These are phyloP conservation scores for Tauraco erythrolophus DNA, from an alignment of 2,113 vertebrate genomes.

Conservation along the genomic window DNA sequence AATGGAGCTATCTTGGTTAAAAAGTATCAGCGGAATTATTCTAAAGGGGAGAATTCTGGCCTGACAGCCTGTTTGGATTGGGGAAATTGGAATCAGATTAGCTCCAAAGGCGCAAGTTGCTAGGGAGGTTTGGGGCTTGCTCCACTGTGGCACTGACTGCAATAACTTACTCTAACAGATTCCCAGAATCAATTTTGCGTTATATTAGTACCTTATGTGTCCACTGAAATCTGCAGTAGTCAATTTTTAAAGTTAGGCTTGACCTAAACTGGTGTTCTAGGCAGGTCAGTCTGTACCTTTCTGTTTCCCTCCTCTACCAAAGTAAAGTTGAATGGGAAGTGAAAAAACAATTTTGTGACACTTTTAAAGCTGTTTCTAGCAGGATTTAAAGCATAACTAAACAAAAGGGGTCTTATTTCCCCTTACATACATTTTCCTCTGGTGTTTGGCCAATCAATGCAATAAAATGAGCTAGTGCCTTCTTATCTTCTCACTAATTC, in stretches of 20 bases:
- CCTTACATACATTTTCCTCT: background rate
- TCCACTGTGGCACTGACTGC: background rate
- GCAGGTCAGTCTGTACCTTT: background rate
- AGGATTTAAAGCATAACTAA: background rate
- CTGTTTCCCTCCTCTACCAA: background rate
- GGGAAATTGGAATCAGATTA: background rate
- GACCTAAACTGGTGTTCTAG: background rate
- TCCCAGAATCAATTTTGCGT: background rate
- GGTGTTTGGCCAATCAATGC: background rate
- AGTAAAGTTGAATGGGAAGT: background rate
- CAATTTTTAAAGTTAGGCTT: background rate
- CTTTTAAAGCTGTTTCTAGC: background rate
- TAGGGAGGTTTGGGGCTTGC: background rate
- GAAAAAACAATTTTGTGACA: background rate
- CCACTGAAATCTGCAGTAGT: background rate
- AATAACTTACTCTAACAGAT: background rate
- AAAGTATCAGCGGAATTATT: background rate
- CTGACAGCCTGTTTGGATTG: background rate
- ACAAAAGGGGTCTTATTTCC: background rate
- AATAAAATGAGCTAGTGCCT: background rate
- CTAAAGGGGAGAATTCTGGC: background rate
- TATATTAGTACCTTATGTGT: background rate
- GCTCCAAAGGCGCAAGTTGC: background rate
- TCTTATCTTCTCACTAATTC: background rate
- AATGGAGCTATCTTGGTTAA: background rate